Evolutionary conservation across 2,113 vertebrate genomes (phyloP), one percentile per base, ranked within the genome.

Genomic region (Gymnorhina tibicen): DNA sequence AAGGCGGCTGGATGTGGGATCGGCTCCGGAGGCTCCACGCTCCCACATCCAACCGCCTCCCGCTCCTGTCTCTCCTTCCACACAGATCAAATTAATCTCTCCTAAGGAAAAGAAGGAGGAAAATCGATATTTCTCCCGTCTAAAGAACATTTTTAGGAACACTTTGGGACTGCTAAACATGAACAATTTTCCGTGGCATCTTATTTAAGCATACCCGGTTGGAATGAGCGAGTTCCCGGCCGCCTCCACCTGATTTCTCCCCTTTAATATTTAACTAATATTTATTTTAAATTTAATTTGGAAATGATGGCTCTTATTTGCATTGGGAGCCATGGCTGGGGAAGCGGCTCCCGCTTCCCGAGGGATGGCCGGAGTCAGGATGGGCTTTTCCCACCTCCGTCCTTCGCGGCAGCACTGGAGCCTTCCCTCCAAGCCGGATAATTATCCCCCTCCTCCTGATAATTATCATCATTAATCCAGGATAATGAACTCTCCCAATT

Each of bases 271-370:
- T 89, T 96, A 93, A 91, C 84, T 41, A 96, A 33, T 96, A 90
- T 95, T 97, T 95, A 97, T 95, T 97, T 93, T 96, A 96, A 97
- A 95, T 96, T 97, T 95, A 89, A 95, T 97, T 95, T 97, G 92
- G 49, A 81, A 94, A 95, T 79, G 15, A 91, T 33, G 18, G 18
- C 64, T 78, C 77, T 67, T 82, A 89, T 95, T 93, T 94, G 89
- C 91, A 70, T 75, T 88, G 52, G 87, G 53, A 97, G 50, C 90
- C 91, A 69, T 18, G 82, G 76, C 66, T 50, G 4, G 33, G 83
- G 44, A 91, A 46, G 50, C 28, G 2, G 26, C 75, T 92, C 91
- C 86, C 56, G 8, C 77, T 94, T 83, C 78, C 92, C 47, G 27
- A 59, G 85, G 77, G 47, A 7, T 8, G 69, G 24, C 21, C 21